Base-by-base conservation (phyloP, 2,113 vertebrate genomes). In the Phrynocephalus versicolor region DNA sequence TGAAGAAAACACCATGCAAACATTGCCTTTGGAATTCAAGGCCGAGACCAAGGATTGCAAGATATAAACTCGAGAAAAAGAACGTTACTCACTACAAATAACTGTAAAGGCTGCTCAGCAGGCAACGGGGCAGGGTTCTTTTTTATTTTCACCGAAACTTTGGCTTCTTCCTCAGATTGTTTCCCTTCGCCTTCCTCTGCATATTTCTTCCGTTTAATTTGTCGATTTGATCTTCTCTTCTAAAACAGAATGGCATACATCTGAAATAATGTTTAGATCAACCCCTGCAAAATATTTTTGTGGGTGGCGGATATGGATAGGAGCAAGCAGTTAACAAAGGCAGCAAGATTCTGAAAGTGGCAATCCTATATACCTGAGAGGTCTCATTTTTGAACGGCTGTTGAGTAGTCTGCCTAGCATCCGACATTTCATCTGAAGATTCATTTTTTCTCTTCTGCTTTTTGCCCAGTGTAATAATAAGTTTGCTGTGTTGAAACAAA, bases 221-320 rank as follows among this genome's bases (percentile, higher is more conserved):
- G 98, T 21, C 99, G 96, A 95, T 99, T 99, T n/a, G 99, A 99
- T 90, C 99, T 97, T 92, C 99, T 97, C 94, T 99, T 99, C 99
- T 99, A 88, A 37, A 94, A 62, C 6, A n/a, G 80, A 41, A 19
- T 1, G 82, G 0, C 84, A 85, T 18, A 18, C 39, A 75, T 15
- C 51, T 0, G 25, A 4, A 62, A 1, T 14, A 64, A 27, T 13
- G 30, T 15, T 55, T 55, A 69, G 33, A 67, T n/a, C 71, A 33
- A 25, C 25, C 39, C 30, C 27, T 77, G 19, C 16, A 83, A 75
- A 75, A 15, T 7, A 33, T 45, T 75, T 45, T 7, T 23, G 14
- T 64, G 37, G 18, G 25, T 25, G 1, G 21, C 39, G 57, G 41
- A n/a, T 0, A 83, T 9, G 33, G 72, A 14, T 1, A n/a, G 19